A percentile compares a stretch with the other conserved stretches of the same genome.
These are phyloP conservation scores for Dastarcus helophoroides DNA, from an alignment of 2,888 invertebrate genomes.

Conservation along the genomic window DNA sequence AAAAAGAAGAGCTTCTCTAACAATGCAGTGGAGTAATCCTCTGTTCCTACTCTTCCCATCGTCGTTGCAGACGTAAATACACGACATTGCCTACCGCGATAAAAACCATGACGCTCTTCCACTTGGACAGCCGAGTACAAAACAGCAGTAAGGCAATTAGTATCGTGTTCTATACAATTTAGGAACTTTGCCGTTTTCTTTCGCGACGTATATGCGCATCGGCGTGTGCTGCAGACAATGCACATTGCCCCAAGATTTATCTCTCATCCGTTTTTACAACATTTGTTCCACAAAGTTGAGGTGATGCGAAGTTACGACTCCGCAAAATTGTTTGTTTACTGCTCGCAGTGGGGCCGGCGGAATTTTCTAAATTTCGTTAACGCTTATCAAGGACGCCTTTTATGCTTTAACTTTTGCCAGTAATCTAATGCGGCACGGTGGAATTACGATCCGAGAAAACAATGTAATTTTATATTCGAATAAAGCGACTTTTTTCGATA, in stretches of 20 bases:
- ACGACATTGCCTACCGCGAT: constrained; percentile 18
- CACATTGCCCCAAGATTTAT: constrained; percentile 1
- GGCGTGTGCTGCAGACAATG: constrained; percentile 9
- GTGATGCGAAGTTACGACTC: constrained; percentile 1
- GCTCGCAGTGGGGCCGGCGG: too few species aligned
- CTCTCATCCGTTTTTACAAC: constrained; percentile 3
- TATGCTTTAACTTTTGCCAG: constrained; percentile 1
- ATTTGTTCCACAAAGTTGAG: constrained; percentile 1
- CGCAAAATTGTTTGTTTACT: constrained; percentile 2
- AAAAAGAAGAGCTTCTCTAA: constrained; percentile 33
- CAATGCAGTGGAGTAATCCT: constrained; percentile 34
- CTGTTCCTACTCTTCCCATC: constrained; percentile 33
- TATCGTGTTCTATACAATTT: constrained; percentile 38
- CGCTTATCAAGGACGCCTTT: not conserved
- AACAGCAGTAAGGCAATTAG: constrained; percentile 37
- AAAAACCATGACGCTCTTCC: constrained; percentile 28
- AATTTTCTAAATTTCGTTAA: not conserved
- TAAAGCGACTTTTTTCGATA: too few species aligned
- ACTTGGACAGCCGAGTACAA: constrained; percentile 33
- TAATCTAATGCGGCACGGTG: too few species aligned
- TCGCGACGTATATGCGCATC: constrained; percentile 11
- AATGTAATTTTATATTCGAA: too few species aligned
- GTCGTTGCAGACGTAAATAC: constrained; percentile 33
- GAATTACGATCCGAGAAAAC: too few species aligned
- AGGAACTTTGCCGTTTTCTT: constrained; percentile 29